Percentiles rank a stretch among this genome's conserved stretches.
phyloP scores from a whole-genome alignment of 1,140 invertebrate genomes.

The Drosophila albomicans region DNA sequence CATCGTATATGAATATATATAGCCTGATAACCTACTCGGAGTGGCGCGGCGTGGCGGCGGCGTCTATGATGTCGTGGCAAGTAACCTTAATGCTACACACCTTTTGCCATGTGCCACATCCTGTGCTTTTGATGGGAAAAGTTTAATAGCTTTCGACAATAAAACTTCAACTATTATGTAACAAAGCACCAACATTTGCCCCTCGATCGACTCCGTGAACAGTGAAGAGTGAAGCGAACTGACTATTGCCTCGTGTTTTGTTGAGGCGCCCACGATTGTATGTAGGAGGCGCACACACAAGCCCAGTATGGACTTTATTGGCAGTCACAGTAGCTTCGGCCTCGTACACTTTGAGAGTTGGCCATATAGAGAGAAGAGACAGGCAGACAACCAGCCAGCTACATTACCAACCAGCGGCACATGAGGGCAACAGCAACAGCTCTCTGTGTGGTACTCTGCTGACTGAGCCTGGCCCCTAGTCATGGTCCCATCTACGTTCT shows the following conservation, averaged over 20 bases:
- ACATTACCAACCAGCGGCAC: slow-evolving; percentile 58
- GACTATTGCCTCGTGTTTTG: slow-evolving; percentile 10
- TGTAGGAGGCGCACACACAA: background rate
- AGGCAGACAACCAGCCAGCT: slow-evolving; percentile 19
- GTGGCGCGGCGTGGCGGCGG: too few species aligned
- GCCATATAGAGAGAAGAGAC: slow-evolving; percentile 38
- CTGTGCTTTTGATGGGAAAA: slow-evolving; percentile 80
- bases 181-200: slow-evolving; percentile 75
- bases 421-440: slow-evolving; percentile 42
- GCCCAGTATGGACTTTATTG: slow-evolving; percentile 57
- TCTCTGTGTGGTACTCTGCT: slow-evolving; percentile 4
- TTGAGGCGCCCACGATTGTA: slow-evolving; percentile 2
- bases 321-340: slow-evolving; percentile 41
- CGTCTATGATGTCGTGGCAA: slow-evolving; percentile 31
- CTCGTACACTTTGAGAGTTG: slow-evolving; percentile 30
- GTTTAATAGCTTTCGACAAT: slow-evolving; percentile 84
- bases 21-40: slow-evolving; percentile 39
- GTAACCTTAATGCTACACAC: slow-evolving; percentile 74
- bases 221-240: background rate
- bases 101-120: slow-evolving; percentile 73
- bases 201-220: slow-evolving; percentile 56
- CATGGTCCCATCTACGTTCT: background rate
- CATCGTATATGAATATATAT: slow-evolving; percentile 45
- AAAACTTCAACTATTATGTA: slow-evolving; percentile 84
- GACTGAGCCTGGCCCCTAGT: slow-evolving; percentile 29